phyloP scores from a whole-genome alignment of 2,113 vertebrate genomes.

The Apodemus sylvaticus region DNA sequence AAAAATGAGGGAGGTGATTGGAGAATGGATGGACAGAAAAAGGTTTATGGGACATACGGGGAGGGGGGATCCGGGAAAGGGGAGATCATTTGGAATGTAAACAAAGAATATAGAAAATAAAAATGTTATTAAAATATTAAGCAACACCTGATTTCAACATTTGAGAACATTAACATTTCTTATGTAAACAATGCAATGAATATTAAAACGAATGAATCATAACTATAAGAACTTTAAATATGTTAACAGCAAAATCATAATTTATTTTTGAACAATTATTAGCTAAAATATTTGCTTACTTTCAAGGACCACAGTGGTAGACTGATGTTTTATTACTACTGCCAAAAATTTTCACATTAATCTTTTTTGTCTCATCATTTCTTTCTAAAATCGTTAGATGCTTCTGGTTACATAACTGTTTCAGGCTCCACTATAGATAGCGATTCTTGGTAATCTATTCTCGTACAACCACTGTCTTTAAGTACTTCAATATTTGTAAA shows the following conservation, averaged over 20 bases:
- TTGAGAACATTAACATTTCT: slow-evolving; percentile 81
- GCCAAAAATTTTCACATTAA: slow-evolving; percentile 75
- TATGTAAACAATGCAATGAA: slow-evolving; percentile 78
- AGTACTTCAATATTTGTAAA: slow-evolving; percentile 68
- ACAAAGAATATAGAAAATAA: too few relatives aligned
- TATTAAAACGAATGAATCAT: slow-evolving; percentile 81
- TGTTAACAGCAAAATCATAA: slow-evolving; percentile 81
- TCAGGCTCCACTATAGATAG: slow-evolving; percentile 73
- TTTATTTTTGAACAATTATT: slow-evolving; percentile 78
- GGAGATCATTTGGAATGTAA: too few relatives aligned
- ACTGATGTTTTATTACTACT: slow-evolving; percentile 72
- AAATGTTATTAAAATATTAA: too few relatives aligned
- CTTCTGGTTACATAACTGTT: slow-evolving; percentile 72
- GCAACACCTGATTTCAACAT: slow-evolving; percentile 89
- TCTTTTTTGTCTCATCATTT: slow-evolving; percentile 80
- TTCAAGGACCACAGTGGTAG: slow-evolving; percentile 80
- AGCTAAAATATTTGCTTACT: slow-evolving; percentile 76
- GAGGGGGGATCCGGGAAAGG: too few relatives aligned
- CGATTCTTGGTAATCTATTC: slow-evolving; percentile 76
- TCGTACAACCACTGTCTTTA: slow-evolving; percentile 68
- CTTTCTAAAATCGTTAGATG: slow-evolving; percentile 81
- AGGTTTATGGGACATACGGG: too few relatives aligned
- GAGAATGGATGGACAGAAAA: too few relatives aligned
- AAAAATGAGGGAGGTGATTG: too few relatives aligned
- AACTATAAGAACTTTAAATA: slow-evolving; percentile 83